phyloP scores from a whole-genome alignment of 2,888 invertebrate genomes.

The Pristionchus mayeri region DNA sequence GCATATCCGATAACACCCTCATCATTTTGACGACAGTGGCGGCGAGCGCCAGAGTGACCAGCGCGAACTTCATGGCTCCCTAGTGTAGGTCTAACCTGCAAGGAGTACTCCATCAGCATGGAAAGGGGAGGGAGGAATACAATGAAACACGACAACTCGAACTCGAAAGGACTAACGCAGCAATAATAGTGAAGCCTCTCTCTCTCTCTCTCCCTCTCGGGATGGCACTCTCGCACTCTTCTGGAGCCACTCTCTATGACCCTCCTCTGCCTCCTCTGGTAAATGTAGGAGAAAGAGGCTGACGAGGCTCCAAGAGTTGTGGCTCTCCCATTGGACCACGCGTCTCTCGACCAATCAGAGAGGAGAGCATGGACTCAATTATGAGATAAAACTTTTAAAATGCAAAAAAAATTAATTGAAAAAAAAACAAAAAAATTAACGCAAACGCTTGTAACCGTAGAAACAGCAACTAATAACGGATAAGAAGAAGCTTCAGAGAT shows the following conservation, averaged over 20 bases:
- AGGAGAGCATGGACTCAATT: conserved; percentile 55
- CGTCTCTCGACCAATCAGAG: conserved; percentile 59
- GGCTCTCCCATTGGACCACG: conserved; percentile 63
- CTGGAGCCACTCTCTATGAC: not conserved
- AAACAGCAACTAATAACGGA: too few species aligned
- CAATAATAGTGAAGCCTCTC: not conserved
- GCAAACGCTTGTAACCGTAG: too few species aligned
- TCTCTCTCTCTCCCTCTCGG: too few species aligned
- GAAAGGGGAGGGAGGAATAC: not conserved
- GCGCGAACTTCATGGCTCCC: conserved; percentile 55
- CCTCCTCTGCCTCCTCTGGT: not conserved
- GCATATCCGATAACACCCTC: too few species aligned
- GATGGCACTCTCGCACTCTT: not conserved
- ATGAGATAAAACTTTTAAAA: too few species aligned
- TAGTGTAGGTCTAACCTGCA: conserved; percentile 8
- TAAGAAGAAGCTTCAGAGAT: too few species aligned
- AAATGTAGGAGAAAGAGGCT: conserved; percentile 28
- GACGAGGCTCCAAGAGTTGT: not conserved
- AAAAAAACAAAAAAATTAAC: too few species aligned
- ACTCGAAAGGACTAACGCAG: not conserved
- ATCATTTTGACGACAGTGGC: conserved; percentile 63
- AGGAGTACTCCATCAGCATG: not conserved
- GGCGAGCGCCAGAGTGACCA: conserved; percentile 62
- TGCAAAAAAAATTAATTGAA: too few species aligned
- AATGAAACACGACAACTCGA: too few species aligned